These are phyloP conservation scores for Lasiurus borealis DNA, from an alignment of 2,113 vertebrate species.

Conservation along the genomic window DNA sequence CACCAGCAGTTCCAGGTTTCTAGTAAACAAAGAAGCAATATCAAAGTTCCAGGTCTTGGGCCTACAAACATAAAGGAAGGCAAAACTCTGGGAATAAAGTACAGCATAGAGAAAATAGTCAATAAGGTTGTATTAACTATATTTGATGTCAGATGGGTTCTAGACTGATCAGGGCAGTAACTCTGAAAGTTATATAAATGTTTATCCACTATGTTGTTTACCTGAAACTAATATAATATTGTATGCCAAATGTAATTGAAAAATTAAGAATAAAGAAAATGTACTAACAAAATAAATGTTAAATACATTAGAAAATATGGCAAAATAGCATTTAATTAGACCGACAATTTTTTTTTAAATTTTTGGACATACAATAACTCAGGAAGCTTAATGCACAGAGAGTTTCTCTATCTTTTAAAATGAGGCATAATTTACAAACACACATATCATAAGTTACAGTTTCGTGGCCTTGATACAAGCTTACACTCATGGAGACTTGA, in stretches of 20 bases:
- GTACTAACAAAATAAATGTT: background rate
- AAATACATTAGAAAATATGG: background rate
- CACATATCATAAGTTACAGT: background rate
- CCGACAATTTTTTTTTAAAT: background rate
- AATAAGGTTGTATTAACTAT: background rate
- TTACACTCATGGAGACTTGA: background rate
- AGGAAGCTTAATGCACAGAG: background rate
- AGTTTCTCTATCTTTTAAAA: background rate
- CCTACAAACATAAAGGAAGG: background rate
- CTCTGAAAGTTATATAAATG: background rate
- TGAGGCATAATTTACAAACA: background rate
- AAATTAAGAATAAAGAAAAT: background rate
- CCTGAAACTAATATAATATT: background rate
- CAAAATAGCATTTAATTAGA: background rate
- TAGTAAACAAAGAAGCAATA: background rate
- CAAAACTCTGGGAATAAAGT: background rate
- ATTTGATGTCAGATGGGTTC: background rate
- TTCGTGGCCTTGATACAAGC: background rate
- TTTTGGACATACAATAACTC: background rate
- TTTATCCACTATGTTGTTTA: background rate
- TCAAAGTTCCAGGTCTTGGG: background rate
- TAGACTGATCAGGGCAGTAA: background rate
- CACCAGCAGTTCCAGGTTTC: background rate
- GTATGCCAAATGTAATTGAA: background rate
- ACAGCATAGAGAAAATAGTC: background rate